Conservation (phyloP, 2,113 vertebrate species). For the Sula dactylatra region DNA sequence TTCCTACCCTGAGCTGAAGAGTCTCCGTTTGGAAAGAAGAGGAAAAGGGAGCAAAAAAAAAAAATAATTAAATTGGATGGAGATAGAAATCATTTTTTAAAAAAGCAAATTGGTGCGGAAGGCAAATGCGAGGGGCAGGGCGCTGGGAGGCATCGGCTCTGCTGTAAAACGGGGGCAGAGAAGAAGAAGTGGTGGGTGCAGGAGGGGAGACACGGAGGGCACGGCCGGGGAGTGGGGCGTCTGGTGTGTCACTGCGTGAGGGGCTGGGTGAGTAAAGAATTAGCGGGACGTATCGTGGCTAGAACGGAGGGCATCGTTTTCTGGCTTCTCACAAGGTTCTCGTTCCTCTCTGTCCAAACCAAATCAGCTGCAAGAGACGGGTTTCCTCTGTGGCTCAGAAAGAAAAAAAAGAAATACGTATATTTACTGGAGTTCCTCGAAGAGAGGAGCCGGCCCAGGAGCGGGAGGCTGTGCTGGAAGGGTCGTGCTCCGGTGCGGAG, state of each 20-base stretch:
- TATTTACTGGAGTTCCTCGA: neutral
- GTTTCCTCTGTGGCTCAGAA: neutral
- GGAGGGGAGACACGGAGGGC: neutral
- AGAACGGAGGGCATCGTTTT: accelerated
- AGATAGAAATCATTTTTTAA: neutral
- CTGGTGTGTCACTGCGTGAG: neutral
- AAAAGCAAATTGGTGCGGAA: neutral
- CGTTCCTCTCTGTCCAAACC: neutral
- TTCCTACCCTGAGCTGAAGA: neutral
- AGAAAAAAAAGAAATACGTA: no score
- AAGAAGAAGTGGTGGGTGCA: accelerated
- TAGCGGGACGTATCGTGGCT: accelerated
- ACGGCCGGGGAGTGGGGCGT: accelerated
- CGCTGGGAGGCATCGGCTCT: neutral
- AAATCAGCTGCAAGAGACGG: neutral
- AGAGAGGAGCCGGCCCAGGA: neutral
- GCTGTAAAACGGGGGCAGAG: neutral
- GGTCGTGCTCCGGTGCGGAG: no score
- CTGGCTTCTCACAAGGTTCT: neutral
- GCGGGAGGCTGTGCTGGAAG: neutral
- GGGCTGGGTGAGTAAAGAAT: no score
- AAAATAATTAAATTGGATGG: neutral
- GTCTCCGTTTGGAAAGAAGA: neutral
- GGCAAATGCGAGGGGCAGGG: neutral
- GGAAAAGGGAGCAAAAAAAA: neutral